Percentiles rank a stretch among this genome's conserved stretches.
Evolutionary conservation across 1,140 invertebrate genomes (phyloP).

Genomic region (Zaprionus vittiger): DNA sequence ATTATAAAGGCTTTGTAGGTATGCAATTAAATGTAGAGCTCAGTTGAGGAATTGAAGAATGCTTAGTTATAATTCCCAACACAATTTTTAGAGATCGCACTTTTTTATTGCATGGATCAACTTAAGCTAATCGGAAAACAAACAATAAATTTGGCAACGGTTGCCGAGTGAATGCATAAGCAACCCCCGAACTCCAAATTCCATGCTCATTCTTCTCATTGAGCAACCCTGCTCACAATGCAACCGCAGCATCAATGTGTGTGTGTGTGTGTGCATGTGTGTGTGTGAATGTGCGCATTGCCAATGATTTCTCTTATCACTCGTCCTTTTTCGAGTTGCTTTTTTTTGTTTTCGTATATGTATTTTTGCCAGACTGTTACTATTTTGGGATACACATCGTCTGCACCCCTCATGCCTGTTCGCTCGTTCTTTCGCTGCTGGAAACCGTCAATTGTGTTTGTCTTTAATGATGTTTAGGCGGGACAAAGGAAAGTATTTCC

Average conservation of each 20-base stretch:
- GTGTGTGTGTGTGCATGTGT: slow-evolving; percentile 30
- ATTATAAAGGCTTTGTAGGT: too few species aligned
- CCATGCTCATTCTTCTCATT: slow-evolving; percentile 2
- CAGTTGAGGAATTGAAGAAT: neutral
- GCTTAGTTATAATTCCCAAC: neutral
- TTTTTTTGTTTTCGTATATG: slow-evolving; percentile 55
- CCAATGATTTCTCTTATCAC: slow-evolving; percentile 62
- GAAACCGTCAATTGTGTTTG: slow-evolving; percentile 71
- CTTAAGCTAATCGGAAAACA: slow-evolving; percentile 39
- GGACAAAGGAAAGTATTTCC: slow-evolving; percentile 37
- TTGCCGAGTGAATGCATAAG: slow-evolving; percentile 68
- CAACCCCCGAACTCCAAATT: slow-evolving; percentile 51
- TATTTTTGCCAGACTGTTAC: slow-evolving; percentile 73
- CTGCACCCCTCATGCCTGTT: neutral
- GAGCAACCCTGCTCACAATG: slow-evolving; percentile 19
- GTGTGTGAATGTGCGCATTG: slow-evolving; percentile 53
- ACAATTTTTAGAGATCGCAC: neutral
- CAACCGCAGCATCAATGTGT: slow-evolving; percentile 39
- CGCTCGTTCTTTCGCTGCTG: neutral
- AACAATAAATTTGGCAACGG: slow-evolving; percentile 50
- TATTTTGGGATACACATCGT: slow-evolving; percentile 54
- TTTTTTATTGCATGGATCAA: slow-evolving; percentile 46
- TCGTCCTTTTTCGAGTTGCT: slow-evolving; percentile 30
- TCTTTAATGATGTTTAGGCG: slow-evolving; percentile 77
- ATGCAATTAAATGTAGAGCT: slow-evolving; percentile 1